Base-by-base conservation (phyloP, 2,797 vertebrate genomes). In the Schizopygopsis pylzovi region DNA sequence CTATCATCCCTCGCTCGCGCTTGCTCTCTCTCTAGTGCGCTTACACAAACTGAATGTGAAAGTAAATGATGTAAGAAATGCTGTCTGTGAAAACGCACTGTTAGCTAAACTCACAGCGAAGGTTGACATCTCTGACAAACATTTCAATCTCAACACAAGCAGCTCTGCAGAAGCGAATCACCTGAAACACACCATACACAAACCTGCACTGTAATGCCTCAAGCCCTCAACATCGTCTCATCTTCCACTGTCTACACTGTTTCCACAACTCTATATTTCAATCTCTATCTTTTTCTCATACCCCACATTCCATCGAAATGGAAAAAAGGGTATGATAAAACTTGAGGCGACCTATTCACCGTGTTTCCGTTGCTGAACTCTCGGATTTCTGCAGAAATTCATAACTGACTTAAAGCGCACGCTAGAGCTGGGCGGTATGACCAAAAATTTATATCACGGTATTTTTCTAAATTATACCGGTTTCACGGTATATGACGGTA, bases 101-200 rank as follows among this genome's bases (percentile, higher is more conserved):
- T 85, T 85, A 86, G 70, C 52, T 82, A 72, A 77, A 83, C 65
- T 72, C 76, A 81, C 33, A 78, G 45, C 13, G 71, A 87, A 85
- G 81, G 77, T 70, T 81, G 84, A 65, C 59, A 73, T 71, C 76
- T 81, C 84, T 85, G 89, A 87, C 87, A 88, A 84, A 86, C 63
- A 87, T 84, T 82, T 79, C 77, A 61, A 79, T 83, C 71, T 68
- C 28, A 61, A 72, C 77, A 49, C 37, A 79, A 79, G 61, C 8
- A 68, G n/a, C 47, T 71, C 65, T 33, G 39, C 52, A 76, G 76
- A 85, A 85, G 39, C 18, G 22, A 59, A 79, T 85, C 63, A 71
- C 65, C 63, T 45, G 41, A 79, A 72, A 85, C 68, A 49, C 65
- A 37, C 63, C 8, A 15, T 28, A 61, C 47, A 47, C 18, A 18